Evolutionary conservation across 2,797 vertebrate species (phyloP).

Genomic region (Poeciliopsis gracilis): DNA sequence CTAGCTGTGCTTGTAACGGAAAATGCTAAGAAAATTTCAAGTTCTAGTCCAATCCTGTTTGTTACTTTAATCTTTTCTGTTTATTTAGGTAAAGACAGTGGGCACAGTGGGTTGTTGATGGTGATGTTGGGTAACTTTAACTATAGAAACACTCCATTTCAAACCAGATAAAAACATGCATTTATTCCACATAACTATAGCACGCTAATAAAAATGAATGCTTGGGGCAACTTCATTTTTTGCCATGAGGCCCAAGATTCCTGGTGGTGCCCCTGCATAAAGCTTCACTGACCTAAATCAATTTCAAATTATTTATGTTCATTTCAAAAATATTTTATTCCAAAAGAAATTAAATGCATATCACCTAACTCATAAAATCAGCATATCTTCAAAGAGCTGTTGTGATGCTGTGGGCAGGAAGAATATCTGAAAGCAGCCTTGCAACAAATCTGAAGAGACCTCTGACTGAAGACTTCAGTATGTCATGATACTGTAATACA

Average conservation of each 20-base stretch:
- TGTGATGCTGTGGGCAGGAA: not conserved
- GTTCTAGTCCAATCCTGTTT: slow-evolving; percentile 5
- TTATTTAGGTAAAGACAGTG: slow-evolving; percentile 28
- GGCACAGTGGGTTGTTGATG: slow-evolving; percentile 72
- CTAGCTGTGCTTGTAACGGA: slow-evolving; percentile 34
- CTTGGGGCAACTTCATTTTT: too few species aligned
- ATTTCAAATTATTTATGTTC: too few species aligned
- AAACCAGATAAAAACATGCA: not conserved
- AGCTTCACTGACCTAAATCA: not conserved
- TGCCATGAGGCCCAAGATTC: too few species aligned
- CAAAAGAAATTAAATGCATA: not conserved
- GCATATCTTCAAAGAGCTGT: not conserved
- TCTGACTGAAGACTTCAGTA: not conserved
- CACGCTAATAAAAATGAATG: not conserved
- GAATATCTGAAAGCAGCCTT: not conserved
- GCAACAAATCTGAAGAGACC: not conserved
- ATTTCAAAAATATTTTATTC: not conserved
- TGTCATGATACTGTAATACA: not conserved
- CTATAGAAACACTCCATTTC: not conserved
- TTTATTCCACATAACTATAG: not conserved
- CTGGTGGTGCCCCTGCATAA: not conserved
- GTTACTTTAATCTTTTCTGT: not conserved
- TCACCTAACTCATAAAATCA: not conserved
- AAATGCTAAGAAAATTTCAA: slow-evolving; percentile 41
- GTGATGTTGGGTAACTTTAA: slow-evolving; percentile 62